Percentiles rank a stretch among this genome's conserved stretches.
Conservation (phyloP, 1,140 invertebrate genomes). For the Anadara kagoshimensis region DNA sequence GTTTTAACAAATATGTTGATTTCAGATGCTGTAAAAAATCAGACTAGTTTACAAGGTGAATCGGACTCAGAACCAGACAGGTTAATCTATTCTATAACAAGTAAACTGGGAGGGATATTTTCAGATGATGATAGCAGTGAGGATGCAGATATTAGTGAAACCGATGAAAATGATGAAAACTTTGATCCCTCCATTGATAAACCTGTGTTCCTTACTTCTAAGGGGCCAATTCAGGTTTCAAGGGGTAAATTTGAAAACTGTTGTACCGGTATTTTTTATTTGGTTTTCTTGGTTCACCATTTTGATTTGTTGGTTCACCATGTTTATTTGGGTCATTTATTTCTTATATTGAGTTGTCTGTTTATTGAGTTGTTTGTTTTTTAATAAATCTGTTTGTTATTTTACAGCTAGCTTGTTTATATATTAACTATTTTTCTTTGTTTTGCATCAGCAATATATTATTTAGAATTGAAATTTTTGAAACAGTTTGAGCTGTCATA, state of each 20-base stretch:
- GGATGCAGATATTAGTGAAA: conserved; percentile 79
- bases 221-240: conserved; percentile 64
- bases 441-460: too few species aligned
- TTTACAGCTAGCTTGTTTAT: too few species aligned
- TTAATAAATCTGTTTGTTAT: too few species aligned
- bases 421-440: too few species aligned
- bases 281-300: background rate
- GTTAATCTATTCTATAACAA: conserved; percentile 67
- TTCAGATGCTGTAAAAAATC: conserved; percentile 68
- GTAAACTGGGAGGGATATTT: conserved; percentile 78
- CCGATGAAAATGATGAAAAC: conserved; percentile 75
- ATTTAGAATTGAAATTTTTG: too few species aligned
- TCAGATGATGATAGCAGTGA: conserved; percentile 82
- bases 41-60: conserved; percentile 79
- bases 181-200: conserved; percentile 65
- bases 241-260: conserved; percentile 44
- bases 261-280: background rate
- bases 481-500: too few species aligned
- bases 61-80: conserved; percentile 87
- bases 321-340: background rate
- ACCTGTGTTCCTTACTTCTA: conserved; percentile 69
- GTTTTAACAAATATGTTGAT: conserved; percentile 12
- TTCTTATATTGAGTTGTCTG: background rate
- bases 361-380: too few species aligned
- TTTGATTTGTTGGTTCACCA: background rate